phyloP scores from a whole-genome alignment of 2,888 invertebrate species.

The Saturnia japonica region DNA sequence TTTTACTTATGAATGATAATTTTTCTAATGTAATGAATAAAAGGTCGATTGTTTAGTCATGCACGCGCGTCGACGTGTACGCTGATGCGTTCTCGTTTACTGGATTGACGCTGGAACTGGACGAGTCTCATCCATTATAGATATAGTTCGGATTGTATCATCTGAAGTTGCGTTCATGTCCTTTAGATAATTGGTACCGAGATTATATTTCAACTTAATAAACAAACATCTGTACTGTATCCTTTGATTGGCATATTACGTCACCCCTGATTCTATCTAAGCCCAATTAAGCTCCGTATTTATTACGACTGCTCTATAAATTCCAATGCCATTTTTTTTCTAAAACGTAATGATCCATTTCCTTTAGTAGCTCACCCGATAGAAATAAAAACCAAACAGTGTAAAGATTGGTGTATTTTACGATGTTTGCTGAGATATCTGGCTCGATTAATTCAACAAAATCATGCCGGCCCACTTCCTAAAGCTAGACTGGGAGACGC shows the following conservation, averaged over 20 bases:
- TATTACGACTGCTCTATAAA: slow-evolving; percentile 26
- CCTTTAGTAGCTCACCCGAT: slow-evolving; percentile 6
- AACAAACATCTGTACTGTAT: slow-evolving; percentile 70
- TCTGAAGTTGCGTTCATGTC: slow-evolving; percentile 63
- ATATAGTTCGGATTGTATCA: slow-evolving; percentile 69
- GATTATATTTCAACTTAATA: slow-evolving; percentile 63
- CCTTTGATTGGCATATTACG: slow-evolving; percentile 71
- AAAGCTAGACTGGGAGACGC: slow-evolving; percentile 79
- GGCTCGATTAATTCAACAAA: slow-evolving; percentile 63
- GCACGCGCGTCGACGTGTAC: slow-evolving; percentile 52
- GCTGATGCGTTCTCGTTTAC: slow-evolving; percentile 76
- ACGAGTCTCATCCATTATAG: slow-evolving; percentile 80
- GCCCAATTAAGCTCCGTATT: slow-evolving; percentile 54
- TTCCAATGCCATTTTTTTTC: slow-evolving; percentile 11
- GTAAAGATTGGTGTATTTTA: slow-evolving; percentile 5
- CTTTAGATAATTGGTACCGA: slow-evolving; percentile 77
- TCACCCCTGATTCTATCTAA: slow-evolving; percentile 61
- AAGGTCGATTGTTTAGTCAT: slow-evolving; percentile 47
- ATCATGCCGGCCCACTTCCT: slow-evolving; percentile 76
- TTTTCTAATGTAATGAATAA: slow-evolving; percentile 12
- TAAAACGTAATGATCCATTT: slow-evolving; percentile 8
- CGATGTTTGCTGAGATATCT: slow-evolving; percentile 12
- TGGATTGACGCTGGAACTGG: slow-evolving; percentile 72
- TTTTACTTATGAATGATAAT: background rate
- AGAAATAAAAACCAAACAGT: background rate